Conservation (phyloP, 2,888 invertebrate species). For the Eueremaeus valkanovi region DNA sequence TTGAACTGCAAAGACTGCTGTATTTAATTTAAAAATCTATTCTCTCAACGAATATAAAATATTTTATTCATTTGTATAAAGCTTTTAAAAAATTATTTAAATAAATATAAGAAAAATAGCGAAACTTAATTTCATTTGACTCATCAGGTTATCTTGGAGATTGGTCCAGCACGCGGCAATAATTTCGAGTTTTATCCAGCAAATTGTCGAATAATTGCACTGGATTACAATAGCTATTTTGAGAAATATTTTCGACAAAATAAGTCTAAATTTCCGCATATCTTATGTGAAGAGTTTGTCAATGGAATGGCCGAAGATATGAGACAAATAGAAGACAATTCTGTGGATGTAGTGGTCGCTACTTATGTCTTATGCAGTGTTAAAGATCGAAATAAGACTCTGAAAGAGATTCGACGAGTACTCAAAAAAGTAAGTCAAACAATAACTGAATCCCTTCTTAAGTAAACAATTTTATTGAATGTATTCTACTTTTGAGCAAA, state of each 20-base stretch:
- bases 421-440: slow-evolving; percentile 19
- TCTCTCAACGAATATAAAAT: too few species aligned
- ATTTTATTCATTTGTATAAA: too few species aligned
- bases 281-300: slow-evolving; percentile 22
- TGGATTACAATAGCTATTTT: slow-evolving; percentile 26
- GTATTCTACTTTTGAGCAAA: neutral
- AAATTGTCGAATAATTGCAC: slow-evolving; percentile 20
- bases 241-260: slow-evolving; percentile 24
- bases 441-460: neutral
- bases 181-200: slow-evolving; percentile 30
- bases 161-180: slow-evolving; percentile 17
- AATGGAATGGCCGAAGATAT: slow-evolving; percentile 34
- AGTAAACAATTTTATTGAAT: neutral
- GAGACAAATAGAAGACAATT: slow-evolving; percentile 29
- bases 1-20: too few species aligned
- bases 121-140: too few species aligned
- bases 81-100: too few species aligned
- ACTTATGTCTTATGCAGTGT: slow-evolving; percentile 35
- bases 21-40: too few species aligned
- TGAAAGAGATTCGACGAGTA: slow-evolving; percentile 33
- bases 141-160: slow-evolving; percentile 24
- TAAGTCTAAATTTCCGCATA: slow-evolving; percentile 19
- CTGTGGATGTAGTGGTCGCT: slow-evolving; percentile 27
- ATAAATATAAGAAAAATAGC: too few species aligned
- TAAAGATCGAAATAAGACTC: neutral